Base-by-base conservation (phyloP, 1,140 invertebrate genomes). In the Psix sp. region DNA sequence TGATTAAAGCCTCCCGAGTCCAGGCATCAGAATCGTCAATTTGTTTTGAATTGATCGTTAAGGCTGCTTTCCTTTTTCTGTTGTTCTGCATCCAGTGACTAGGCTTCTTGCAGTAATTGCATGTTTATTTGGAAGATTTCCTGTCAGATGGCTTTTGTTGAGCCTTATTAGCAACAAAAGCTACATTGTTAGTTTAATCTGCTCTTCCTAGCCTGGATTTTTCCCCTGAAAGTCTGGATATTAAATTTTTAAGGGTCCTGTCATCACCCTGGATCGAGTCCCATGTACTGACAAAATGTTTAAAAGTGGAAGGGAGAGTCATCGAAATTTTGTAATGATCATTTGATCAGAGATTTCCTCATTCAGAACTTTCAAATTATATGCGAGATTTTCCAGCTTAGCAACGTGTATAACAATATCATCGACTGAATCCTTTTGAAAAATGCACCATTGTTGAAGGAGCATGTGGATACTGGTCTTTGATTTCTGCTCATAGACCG, bases 281-380 rank as follows among this genome's bases (percentile, higher is more conserved):
- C 83, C 84, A 87, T 0, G 82, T 84, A 38, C 68, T 82, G 0
- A 79, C 40, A 51, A 87, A 87, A 60, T 84, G 76, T 4, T 67
- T 70, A 35, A 57, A 77, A 3, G 40, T 13, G 5, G 59, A 15
- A n/a, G 82, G 82, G 5, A 83, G 36, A 6, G 80, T 76, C 68
- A 77, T 77, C 9, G 83, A 35, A 10, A 84, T 77, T 52, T 83
- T 5, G 79, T 81, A 0, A 85, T 79, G 6, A 82, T 59, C 65
- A 81, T 77, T 9, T 45, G 35, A 10, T 82, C 76, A 11, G 68
- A 43, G 21, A 82, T 77, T 16, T 68, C 52, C 49, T 83, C 68
- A 26, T 71, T 72, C 24, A 80, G n/a, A 3, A 56, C 21, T 33
- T 75, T 67, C n/a, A 85, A 43, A n/a, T 73, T 46, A 16, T 77